phyloP scores from a whole-genome alignment of 2,113 vertebrate genomes.

The Oncorhynchus mykiss region DNA sequence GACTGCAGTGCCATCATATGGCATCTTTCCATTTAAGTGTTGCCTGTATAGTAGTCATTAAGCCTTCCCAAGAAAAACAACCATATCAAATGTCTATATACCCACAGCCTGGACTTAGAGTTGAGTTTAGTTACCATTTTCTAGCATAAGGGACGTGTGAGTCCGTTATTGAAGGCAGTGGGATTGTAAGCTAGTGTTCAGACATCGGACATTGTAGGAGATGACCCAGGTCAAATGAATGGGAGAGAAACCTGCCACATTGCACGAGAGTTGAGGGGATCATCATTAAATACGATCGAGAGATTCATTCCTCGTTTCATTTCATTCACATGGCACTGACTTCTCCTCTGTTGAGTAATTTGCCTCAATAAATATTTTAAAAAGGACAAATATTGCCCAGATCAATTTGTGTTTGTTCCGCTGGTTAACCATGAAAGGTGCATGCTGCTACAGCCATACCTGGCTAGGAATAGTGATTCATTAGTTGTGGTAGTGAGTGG shows the following conservation, averaged over 20 bases:
- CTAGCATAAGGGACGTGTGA: no score
- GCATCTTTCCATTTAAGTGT: not conserved
- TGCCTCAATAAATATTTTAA: not conserved
- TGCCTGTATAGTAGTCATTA: not conserved
- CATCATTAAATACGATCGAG: not conserved
- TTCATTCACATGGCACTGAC: not conserved
- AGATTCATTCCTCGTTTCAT: not conserved
- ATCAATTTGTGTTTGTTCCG: constrained; percentile 10
- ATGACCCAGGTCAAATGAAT: not conserved
- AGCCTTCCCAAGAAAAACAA: no score
- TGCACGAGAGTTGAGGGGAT: not conserved
- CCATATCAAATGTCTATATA: no score
- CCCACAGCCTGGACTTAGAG: no score
- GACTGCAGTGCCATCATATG: not conserved
- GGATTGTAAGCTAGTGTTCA: not conserved
- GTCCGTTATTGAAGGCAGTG: not conserved
- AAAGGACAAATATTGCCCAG: not conserved
- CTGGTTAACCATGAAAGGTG: not conserved
- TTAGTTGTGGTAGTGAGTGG: no score
- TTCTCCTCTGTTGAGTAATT: not conserved
- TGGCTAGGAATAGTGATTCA: no score
- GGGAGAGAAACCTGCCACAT: not conserved
- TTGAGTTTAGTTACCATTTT: no score
- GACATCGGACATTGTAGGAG: not conserved
- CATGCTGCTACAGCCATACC: not conserved